phyloP scores from a whole-genome alignment of 2,797 vertebrate species.

The Acestrorhynchus altus region DNA sequence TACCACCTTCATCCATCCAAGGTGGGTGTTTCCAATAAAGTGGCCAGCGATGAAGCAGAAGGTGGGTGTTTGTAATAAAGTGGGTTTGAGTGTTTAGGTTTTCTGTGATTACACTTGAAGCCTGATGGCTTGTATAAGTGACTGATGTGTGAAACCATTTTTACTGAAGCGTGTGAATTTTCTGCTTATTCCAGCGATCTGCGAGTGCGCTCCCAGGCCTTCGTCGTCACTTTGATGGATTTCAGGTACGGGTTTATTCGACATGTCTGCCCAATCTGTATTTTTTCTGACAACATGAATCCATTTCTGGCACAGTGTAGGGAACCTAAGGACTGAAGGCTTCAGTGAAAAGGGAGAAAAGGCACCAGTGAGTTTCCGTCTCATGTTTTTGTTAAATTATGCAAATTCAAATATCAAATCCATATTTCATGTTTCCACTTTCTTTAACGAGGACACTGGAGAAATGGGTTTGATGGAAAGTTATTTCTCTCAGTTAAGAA shows the following conservation, averaged over 20 bases:
- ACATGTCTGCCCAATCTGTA: neutral
- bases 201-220: neutral
- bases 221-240: neutral
- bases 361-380: neutral
- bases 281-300: slow-evolving; percentile 1
- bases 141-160: neutral
- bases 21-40: too few species aligned
- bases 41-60: too few species aligned
- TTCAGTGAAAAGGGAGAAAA: neutral
- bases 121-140: neutral
- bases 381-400: neutral
- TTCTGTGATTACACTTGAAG: neutral
- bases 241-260: neutral
- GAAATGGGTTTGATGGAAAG: too few species aligned
- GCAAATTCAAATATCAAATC: slow-evolving; percentile 4
- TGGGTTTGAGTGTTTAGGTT: neutral
- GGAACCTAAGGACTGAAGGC: neutral
- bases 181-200: neutral
- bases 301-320: neutral
- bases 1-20: too few species aligned
- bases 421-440: neutral
- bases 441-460: neutral
- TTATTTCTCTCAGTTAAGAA: too few species aligned
- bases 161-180: neutral
- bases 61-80: too few species aligned